phyloP scores from a whole-genome alignment of 2,888 invertebrate species.

The Hetaerina titia region DNA sequence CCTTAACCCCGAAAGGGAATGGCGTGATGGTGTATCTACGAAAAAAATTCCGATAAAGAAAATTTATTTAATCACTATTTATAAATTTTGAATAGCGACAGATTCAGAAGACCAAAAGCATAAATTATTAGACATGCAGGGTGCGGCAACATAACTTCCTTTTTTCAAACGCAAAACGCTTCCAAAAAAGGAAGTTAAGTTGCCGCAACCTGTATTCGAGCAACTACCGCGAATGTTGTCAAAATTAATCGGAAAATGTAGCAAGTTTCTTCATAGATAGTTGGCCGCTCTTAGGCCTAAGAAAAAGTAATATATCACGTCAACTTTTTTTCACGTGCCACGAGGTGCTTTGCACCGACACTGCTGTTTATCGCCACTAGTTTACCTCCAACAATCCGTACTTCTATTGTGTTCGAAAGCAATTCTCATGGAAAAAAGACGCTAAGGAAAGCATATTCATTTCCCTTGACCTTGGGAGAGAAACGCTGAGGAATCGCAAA shows the following conservation, averaged over 20 bases:
- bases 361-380: neutral
- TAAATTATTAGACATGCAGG: too few species aligned
- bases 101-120: too few species aligned
- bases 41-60: too few species aligned
- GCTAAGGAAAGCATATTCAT: neutral
- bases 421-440: neutral
- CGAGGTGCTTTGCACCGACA: neutral
- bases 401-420: conserved; percentile 26
- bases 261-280: neutral
- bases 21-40: too few species aligned
- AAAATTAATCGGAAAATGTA: neutral
- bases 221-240: too few species aligned
- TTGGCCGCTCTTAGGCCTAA: neutral
- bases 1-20: too few species aligned
- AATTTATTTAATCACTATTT: too few species aligned
- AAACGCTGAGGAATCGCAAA: neutral
- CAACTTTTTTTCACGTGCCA: conserved; percentile 6
- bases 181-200: too few species aligned
- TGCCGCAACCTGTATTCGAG: too few species aligned
- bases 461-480: conserved; percentile 5
- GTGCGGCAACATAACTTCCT: too few species aligned
- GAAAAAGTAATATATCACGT: neutral
- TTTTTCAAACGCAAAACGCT: too few species aligned
- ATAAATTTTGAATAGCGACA: too few species aligned
- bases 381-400: neutral